Evolutionary conservation across 2,888 invertebrate genomes (phyloP).

Genomic region (Cryptus armator): DNA sequence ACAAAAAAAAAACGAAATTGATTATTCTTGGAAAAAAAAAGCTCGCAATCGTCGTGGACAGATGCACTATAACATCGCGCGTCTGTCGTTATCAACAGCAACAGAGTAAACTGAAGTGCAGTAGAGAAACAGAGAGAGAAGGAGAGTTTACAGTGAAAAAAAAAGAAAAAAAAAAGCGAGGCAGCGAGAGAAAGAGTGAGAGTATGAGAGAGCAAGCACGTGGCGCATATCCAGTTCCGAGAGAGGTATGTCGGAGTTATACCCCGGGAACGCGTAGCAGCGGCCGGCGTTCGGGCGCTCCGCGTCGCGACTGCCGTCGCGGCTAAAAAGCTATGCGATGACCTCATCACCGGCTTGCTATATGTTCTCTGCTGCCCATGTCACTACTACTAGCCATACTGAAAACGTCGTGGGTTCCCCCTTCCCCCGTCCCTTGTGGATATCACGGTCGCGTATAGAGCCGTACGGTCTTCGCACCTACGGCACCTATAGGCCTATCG

Average conservation of each 20-base stretch:
- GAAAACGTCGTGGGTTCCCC: slow-evolving; percentile 77
- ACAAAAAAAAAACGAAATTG: neutral
- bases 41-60: slow-evolving; percentile 22
- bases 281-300: slow-evolving; percentile 81
- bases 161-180: slow-evolving; percentile 12
- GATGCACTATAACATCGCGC: slow-evolving; percentile 47
- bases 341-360: slow-evolving; percentile 82
- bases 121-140: slow-evolving; percentile 43
- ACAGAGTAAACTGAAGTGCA: slow-evolving; percentile 47
- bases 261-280: slow-evolving; percentile 49
- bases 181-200: slow-evolving; percentile 26
- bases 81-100: slow-evolving; percentile 62
- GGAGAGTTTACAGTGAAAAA: slow-evolving; percentile 5
- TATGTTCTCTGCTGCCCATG: slow-evolving; percentile 78
- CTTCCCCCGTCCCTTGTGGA: slow-evolving; percentile 60
- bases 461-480: slow-evolving; percentile 22
- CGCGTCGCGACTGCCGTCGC: slow-evolving; percentile 82
- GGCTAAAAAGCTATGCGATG: slow-evolving; percentile 82
- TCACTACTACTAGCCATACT: slow-evolving; percentile 81
- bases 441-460: slow-evolving; percentile 53
- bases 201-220: slow-evolving; percentile 71
- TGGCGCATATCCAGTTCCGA: slow-evolving; percentile 74
- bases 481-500: neutral
- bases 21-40: neutral
- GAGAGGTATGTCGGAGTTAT: slow-evolving; percentile 63